These are phyloP conservation scores for Anomalospiza imberbis DNA, from an alignment of 2,797 vertebrate genomes.

Conservation along the genomic window DNA sequence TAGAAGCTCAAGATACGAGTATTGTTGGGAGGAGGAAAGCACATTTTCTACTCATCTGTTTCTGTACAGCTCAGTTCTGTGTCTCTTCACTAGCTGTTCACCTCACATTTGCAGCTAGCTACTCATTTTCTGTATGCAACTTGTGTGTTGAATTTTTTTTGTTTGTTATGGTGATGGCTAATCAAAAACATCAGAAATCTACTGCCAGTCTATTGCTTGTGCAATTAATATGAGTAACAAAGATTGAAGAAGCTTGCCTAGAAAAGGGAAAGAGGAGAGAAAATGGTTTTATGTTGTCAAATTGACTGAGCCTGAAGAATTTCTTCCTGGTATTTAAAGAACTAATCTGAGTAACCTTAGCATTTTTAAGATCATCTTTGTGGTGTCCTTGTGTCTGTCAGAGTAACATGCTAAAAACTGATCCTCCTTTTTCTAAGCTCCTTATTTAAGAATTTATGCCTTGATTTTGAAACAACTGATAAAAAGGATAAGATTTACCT, in stretches of 20 bases:
- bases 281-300: neutral
- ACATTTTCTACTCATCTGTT: neutral
- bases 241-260: neutral
- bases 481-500: neutral
- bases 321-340: neutral
- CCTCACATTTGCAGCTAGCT: neutral
- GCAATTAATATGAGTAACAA: neutral
- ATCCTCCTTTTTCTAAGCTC: neutral
- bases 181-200: neutral
- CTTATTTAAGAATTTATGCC: neutral
- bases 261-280: neutral
- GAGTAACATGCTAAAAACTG: neutral
- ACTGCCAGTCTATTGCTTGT: neutral
- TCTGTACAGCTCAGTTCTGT: neutral
- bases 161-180: neutral
- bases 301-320: neutral
- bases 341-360: neutral
- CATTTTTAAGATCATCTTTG: neutral
- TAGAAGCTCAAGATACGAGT: neutral
- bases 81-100: neutral
- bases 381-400: neutral
- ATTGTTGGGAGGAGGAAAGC: neutral
- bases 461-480: neutral
- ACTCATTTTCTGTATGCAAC: neutral
- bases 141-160: neutral